A percentile compares a stretch with the other conserved stretches of the same genome.
Evolutionary conservation across 2,888 invertebrate species (phyloP).

Genomic region (Macropis europaea): DNA sequence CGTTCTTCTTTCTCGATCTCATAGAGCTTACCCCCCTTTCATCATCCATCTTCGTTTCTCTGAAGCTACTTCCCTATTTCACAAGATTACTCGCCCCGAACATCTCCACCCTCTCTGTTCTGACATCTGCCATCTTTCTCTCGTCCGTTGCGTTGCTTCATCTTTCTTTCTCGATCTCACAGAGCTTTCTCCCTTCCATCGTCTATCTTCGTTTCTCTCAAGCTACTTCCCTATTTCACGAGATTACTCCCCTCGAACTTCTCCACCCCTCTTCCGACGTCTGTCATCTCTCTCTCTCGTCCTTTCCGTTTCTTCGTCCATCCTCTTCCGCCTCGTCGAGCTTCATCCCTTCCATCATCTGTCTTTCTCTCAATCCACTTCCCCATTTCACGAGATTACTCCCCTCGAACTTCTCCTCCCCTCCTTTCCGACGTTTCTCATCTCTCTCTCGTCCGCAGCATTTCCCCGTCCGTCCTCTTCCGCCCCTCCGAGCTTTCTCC

Average conservation of each 20-base stretch:
- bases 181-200: slow-evolving; percentile 3
- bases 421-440: not conserved
- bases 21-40: too few relatives aligned
- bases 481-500: not conserved
- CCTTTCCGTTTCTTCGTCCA: not conserved
- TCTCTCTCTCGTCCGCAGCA: not conserved
- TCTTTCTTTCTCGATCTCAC: not conserved
- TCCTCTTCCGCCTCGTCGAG: not conserved
- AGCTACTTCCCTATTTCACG: not conserved
- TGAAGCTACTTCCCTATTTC: not conserved
- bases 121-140: not conserved
- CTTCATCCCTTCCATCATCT: slow-evolving; percentile 4
- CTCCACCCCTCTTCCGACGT: not conserved
- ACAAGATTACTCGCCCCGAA: not conserved
- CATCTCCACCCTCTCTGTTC: not conserved
- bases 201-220: not conserved
- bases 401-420: not conserved
- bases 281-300: not conserved
- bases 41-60: not conserved
- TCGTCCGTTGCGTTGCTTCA: too few relatives aligned
- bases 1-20: not conserved
- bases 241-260: slow-evolving; percentile 2
- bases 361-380: not conserved
- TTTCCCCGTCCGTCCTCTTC: not conserved
- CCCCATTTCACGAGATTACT: not conserved